Percentiles rank a stretch among this genome's conserved stretches.
phyloP scores from a whole-genome alignment of 2,113 vertebrate species.

The Pagrus major region DNA sequence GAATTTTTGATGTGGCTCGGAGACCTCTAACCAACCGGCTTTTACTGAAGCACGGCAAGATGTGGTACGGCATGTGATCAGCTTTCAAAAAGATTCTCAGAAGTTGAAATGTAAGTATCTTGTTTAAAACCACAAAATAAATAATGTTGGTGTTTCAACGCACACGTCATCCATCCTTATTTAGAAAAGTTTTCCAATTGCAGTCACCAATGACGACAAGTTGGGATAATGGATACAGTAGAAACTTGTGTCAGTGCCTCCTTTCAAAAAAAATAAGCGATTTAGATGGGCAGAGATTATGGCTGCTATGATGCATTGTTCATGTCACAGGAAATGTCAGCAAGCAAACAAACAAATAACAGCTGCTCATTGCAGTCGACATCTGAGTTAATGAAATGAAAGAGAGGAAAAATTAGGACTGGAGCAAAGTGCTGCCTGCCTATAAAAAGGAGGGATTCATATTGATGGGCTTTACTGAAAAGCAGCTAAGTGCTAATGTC shows the following conservation, averaged over 20 bases:
- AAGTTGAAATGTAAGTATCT: constrained; percentile 22
- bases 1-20: constrained; percentile 45
- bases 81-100: constrained; percentile 35
- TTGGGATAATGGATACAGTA: constrained; percentile 38
- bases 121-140: constrained; percentile 16
- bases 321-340: constrained; percentile 70
- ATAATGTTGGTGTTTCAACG: background rate
- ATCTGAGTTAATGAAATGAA: constrained; percentile 77
- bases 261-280: constrained; percentile 37
- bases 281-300: constrained; percentile 51
- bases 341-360: constrained; percentile 62
- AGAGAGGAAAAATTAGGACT: constrained; percentile 55
- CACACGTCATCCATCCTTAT: constrained; percentile 21
- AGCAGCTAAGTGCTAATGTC: constrained; percentile 68
- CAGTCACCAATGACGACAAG: constrained; percentile 34
- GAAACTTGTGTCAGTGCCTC: constrained; percentile 19
- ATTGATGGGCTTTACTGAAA: constrained; percentile 72
- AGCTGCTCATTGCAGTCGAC: constrained; percentile 60
- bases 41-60: constrained; percentile 16
- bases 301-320: constrained; percentile 65
- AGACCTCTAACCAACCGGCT: constrained; percentile 27
- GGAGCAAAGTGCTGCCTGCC: constrained; percentile 50
- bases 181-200: background rate
- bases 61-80: constrained; percentile 21
- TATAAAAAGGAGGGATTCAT: constrained; percentile 32